Percentiles rank a stretch among this genome's conserved stretches.
phyloP scores from a whole-genome alignment of 2,113 vertebrate species.

The Struthidea cinerea region DNA sequence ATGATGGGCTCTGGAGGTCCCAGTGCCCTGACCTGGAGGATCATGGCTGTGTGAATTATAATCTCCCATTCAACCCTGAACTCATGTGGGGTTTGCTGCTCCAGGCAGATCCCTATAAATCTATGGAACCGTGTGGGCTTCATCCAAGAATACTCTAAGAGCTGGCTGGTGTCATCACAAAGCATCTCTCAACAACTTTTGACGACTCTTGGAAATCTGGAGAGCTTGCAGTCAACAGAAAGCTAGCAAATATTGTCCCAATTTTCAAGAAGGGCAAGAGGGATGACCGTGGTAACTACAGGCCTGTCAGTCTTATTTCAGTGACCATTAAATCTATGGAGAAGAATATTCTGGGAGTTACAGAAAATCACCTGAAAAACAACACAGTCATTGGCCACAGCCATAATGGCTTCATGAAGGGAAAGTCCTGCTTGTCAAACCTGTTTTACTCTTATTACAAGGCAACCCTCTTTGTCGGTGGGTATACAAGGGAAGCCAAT shows the following conservation, averaged over 20 bases:
- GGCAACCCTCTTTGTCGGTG: rapidly evolving
- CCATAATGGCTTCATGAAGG: not conserved
- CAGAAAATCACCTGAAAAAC: not conserved
- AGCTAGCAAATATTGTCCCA: not conserved
- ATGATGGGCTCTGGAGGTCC: not conserved
- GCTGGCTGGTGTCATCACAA: not conserved
- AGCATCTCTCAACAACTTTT: not conserved
- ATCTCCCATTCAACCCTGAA: not conserved
- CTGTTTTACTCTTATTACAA: not conserved
- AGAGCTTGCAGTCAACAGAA: not conserved
- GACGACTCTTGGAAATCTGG: not conserved
- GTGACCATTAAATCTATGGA: not conserved
- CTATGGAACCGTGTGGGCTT: not conserved
- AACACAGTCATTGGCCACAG: not conserved
- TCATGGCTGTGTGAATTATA: not conserved
- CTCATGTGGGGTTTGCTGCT: rapidly evolving
- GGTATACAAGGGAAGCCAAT: not conserved
- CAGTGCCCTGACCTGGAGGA: not conserved
- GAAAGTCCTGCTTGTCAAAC: not conserved
- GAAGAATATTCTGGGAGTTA: not conserved
- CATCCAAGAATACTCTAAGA: not conserved
- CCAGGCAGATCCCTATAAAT: not conserved
- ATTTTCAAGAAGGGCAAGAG: not conserved
- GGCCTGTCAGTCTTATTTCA: not conserved
- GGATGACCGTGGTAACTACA: not conserved